A percentile compares a stretch with the other conserved stretches of the same genome.
Evolutionary conservation across 1,140 invertebrate genomes (phyloP).

Genomic region (Tenebrio molitor): DNA sequence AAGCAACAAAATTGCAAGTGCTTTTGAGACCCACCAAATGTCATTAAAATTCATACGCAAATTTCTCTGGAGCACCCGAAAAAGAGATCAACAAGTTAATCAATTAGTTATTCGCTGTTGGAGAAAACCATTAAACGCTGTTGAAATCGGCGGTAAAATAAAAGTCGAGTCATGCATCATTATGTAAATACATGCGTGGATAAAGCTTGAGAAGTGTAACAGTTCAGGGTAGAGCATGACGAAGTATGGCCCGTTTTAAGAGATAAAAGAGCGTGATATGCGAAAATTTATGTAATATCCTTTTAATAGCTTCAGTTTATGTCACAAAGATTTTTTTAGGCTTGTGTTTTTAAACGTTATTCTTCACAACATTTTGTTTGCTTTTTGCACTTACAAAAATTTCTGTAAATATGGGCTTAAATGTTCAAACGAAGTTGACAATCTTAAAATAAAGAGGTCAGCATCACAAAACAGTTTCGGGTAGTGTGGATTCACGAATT

Average conservation of each 20-base stretch:
- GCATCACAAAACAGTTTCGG: too few relatives aligned
- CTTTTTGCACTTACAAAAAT: too few relatives aligned
- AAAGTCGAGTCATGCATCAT: constrained; percentile 35
- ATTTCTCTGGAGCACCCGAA: constrained; percentile 1
- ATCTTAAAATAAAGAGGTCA: too few relatives aligned
- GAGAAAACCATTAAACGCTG: constrained; percentile 20
- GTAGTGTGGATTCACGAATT: too few relatives aligned
- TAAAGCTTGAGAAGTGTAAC: constrained; percentile 35
- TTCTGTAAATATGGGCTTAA: too few relatives aligned
- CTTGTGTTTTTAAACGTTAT: too few relatives aligned
- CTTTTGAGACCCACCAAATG: constrained; percentile 12
- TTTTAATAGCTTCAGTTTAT: constrained; percentile 13
- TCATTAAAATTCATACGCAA: constrained; percentile 21
- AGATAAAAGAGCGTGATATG: constrained; percentile 41
- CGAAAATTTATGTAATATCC: constrained; percentile 36
- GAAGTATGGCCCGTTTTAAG: constrained; percentile 28
- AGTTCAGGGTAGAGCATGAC: constrained; percentile 28
- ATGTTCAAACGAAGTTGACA: too few relatives aligned
- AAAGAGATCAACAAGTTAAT: constrained; percentile 23
- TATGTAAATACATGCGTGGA: constrained; percentile 41
- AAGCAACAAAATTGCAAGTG: constrained; percentile 15
- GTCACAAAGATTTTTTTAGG: too few relatives aligned
- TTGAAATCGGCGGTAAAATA: constrained; percentile 21
- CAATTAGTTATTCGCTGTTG: constrained; percentile 23
- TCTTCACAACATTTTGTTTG: too few relatives aligned